Evolutionary conservation across 2,888 invertebrate species (phyloP), one percentile per base, ranked within the genome.

Genomic region (Branchipolynoe longqiensis): DNA sequence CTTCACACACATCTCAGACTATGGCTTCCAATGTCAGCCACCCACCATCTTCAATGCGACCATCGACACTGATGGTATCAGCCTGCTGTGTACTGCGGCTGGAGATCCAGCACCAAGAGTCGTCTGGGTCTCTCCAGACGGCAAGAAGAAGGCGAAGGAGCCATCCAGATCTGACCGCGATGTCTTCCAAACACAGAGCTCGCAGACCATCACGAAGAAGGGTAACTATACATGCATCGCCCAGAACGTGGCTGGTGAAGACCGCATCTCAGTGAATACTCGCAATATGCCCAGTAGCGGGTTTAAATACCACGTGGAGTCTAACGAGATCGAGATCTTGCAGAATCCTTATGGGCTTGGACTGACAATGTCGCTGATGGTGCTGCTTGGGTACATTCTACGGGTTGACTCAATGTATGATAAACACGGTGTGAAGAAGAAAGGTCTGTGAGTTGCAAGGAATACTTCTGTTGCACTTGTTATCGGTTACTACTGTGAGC

Each of bases 221-320:
- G 87, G 88, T 8, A 89, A 89, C 78, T 89, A 89, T 83, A 88
- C 89, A 31, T 89, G 89, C 78, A 74, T 73, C 25, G 88, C 88
- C 18, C 64, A 64, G 36, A 88, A 88, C 58, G 69, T 87, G 25
- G 86, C 82, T 6, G 89, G 88, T 3, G 81, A 81, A 33, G 89
- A 87, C 48, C 74, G 85, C 31, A 87, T 86, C 28, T 82, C 59
- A 0, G 85, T 89, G 28, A 86, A 88, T 56, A 87, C 89, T 2
- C 64, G 86, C n/a, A 82, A 83, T 22, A 86, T 88, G 48, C 87
- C 84, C 2, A 38, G 69, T 4, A 74, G 85, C 33, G 88, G 88
- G 4, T 28, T 86, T 25, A 64, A 78, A 28, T 87, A 85, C 64
- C 48, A 82, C 58, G 84, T 56, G n/a, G 84, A 85, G 59, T 85